Evolutionary conservation across 2,888 invertebrate genomes (phyloP).

Genomic region (Noctua fimbriata): DNA sequence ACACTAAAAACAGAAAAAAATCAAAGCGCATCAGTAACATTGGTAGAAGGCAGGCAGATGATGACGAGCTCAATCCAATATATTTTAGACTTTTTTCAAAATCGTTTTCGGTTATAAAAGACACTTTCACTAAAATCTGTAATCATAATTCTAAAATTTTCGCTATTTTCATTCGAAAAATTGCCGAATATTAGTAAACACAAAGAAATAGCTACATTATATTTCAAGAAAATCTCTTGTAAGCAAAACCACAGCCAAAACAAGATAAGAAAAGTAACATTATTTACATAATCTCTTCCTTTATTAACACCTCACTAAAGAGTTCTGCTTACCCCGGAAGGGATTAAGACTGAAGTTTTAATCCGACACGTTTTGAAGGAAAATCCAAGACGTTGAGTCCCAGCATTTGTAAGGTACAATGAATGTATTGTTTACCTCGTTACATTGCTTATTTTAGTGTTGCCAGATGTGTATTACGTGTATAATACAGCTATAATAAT

Average conservation of each 20-base stretch:
- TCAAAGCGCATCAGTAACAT: too few species aligned
- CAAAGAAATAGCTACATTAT: background rate
- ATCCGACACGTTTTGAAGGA: conserved; percentile 28
- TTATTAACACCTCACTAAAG: conserved; percentile 25
- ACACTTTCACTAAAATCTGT: too few species aligned
- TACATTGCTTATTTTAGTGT: background rate
- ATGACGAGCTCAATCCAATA: too few species aligned
- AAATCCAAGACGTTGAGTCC: background rate
- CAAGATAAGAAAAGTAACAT: conserved; percentile 12
- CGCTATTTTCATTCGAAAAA: too few species aligned
- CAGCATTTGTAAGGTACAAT: conserved; percentile 13
- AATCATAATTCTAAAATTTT: too few species aligned
- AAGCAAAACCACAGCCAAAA: background rate
- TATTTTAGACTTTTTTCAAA: too few species aligned
- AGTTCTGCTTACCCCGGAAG: conserved; percentile 13
- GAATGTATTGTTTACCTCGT: conserved; percentile 15
- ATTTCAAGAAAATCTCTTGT: background rate
- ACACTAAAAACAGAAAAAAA: background rate
- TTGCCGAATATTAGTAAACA: background rate
- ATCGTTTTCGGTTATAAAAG: too few species aligned
- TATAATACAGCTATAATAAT: background rate
- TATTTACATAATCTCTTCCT: conserved; percentile 30
- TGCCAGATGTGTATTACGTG: background rate
- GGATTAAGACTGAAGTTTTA: conserved; percentile 35
- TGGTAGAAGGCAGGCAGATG: too few species aligned